Evolutionary conservation across 2,113 vertebrate genomes (phyloP), one percentile per base, ranked within the genome.

Genomic region (Bubo scandiacus): DNA sequence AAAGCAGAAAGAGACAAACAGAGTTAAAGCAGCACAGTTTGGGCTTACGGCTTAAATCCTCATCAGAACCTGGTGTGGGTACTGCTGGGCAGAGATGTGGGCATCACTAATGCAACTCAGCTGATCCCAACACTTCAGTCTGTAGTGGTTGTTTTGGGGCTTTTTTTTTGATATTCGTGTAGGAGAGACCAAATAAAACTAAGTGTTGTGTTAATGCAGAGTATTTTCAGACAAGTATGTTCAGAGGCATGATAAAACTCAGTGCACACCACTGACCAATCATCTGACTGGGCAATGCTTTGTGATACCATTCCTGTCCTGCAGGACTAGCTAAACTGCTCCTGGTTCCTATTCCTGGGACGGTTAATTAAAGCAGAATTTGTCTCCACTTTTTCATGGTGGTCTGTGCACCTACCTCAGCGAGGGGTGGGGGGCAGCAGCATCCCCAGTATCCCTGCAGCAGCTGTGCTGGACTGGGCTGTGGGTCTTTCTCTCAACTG

Each of bases 381-480:
- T 71, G 14, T 25, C 30, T 86, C 36, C 26, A 4, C 30, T 52
- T 65, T 43, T 43, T n/a, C 57, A 29, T 9, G 4, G 54, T 30
- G 15, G 34, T 63, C 79, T 55, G 15, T 9, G 3, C 10, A 49
- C 9, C 42, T 8, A 20, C 34, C 47, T 52, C 47, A 61, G 71
- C 4, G 5, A 79, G 9, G 6, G 7, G 4, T 8, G 11, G 17
- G 30, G 17, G 30, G 16, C 26, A 58, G 79, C 45, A 73, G 34
- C 12, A 4, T 15, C 9, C 19, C 45, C 25, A 68, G 61, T 18
- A 51, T 26, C 65, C 38, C 12, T 0, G 0, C 58, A 86, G 38
- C 54, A 80, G 36, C 21, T 3, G 3, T 0, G 0, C 32, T 65
- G 38, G 63, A 40, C 65, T 34, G 43, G 15, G 29, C 8, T 0